Evolutionary conservation across 2,888 invertebrate species (phyloP).

Genomic region (Epiblema foenella): DNA sequence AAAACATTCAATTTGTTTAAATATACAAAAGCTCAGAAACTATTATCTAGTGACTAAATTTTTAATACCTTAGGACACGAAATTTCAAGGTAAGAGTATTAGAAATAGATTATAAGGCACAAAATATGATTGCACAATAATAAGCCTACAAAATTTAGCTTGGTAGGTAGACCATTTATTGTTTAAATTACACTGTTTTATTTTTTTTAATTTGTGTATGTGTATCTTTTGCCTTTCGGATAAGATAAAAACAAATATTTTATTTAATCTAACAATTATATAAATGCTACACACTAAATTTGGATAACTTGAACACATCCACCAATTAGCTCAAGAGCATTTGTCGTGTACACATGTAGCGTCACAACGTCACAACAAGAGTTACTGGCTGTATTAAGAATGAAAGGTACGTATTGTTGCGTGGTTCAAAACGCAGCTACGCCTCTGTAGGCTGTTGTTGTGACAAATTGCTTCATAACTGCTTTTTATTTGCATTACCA

Average conservation of each 20-base stretch:
- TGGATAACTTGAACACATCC: background rate
- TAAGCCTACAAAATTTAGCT: background rate
- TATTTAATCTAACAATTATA: background rate
- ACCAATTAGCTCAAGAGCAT: background rate
- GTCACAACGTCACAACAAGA: too few relatives aligned
- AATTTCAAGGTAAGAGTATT: conserved; percentile 2
- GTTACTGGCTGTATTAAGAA: too few relatives aligned
- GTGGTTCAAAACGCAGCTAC: too few relatives aligned
- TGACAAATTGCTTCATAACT: too few relatives aligned
- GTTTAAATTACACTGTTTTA: background rate
- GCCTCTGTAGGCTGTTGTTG: too few relatives aligned
- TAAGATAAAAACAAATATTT: background rate
- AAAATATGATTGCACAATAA: background rate
- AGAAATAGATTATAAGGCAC: background rate
- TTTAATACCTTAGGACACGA: conserved; percentile 1
- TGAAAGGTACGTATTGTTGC: too few relatives aligned
- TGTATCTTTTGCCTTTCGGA: too few relatives aligned
- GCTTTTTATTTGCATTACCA: too few relatives aligned
- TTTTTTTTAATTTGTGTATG: background rate
- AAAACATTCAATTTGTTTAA: background rate
- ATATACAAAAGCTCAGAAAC: background rate
- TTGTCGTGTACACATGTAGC: too few relatives aligned
- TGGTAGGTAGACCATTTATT: background rate
- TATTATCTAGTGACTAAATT: conserved; percentile 20
- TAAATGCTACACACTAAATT: background rate